These are phyloP conservation scores for Leptinotarsa defecta DNA, from an alignment of 1,140 invertebrate genomes.

Conservation along the genomic window DNA sequence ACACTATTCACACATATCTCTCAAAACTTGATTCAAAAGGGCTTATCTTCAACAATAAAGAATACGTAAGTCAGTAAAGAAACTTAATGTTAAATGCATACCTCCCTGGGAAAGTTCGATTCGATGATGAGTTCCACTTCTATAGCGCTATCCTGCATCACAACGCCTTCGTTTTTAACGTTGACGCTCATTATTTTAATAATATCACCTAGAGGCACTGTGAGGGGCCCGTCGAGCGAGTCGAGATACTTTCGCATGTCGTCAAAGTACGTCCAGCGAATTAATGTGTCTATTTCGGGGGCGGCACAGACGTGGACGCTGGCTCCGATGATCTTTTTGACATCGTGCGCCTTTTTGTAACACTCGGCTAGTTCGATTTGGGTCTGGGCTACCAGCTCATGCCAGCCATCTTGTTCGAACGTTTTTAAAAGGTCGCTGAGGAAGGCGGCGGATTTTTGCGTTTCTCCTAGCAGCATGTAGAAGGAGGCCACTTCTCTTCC, in stretches of 20 bases:
- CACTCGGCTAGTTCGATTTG: conserved; percentile 83
- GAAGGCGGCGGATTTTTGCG: conserved; percentile 86
- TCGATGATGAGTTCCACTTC: conserved; percentile 59
- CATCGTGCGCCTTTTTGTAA: conserved; percentile 78
- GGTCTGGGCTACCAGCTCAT: conserved; percentile 77
- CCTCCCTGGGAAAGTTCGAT: not conserved
- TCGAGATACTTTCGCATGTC: conserved; percentile 74
- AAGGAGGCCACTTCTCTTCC: conserved; percentile 88
- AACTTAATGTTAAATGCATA: too few relatives aligned
- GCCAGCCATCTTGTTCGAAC: conserved; percentile 87
- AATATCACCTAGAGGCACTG: conserved; percentile 55
- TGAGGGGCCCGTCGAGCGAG: conserved; percentile 55
- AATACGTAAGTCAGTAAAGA: too few relatives aligned
- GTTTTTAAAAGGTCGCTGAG: conserved; percentile 84
- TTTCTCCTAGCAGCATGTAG: conserved; percentile 85
- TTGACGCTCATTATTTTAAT: conserved; percentile 60
- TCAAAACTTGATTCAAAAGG: too few relatives aligned
- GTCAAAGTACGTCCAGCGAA: conserved; percentile 73
- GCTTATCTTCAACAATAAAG: too few relatives aligned
- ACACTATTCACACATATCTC: too few relatives aligned
- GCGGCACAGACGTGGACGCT: conserved; percentile 79
- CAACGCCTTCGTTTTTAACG: conserved; percentile 56
- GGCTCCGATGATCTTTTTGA: conserved; percentile 72
- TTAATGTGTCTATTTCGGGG: conserved; percentile 71
- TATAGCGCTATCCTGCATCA: conserved; percentile 65